phyloP scores from a whole-genome alignment of 1,140 invertebrate species.

The Bombus impatiens region DNA sequence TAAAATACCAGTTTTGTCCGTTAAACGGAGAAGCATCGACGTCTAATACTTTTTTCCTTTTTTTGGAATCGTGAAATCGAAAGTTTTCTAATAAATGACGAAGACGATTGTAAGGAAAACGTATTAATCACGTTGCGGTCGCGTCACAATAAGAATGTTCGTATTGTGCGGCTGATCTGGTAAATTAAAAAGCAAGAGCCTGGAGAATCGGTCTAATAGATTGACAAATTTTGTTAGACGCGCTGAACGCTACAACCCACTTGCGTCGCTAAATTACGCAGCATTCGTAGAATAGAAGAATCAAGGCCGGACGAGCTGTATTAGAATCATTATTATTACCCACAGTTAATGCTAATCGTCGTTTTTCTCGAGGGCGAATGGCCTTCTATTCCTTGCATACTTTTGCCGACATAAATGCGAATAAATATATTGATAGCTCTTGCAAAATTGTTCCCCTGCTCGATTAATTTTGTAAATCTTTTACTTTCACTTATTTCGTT shows the following conservation, averaged over 20 bases:
- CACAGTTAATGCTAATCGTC: constrained; percentile 56
- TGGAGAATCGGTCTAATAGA: constrained; percentile 9
- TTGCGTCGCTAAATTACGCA: constrained; percentile 68
- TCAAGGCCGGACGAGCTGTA: constrained; percentile 75
- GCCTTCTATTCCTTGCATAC: constrained; percentile 7
- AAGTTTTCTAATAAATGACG: not conserved
- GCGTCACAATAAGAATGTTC: constrained; percentile 9
- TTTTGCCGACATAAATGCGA: not conserved
- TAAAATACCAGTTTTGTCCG: not conserved
- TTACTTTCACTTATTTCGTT: not conserved
- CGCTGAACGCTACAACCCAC: constrained; percentile 64
- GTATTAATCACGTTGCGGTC: constrained; percentile 2
- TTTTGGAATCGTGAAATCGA: too few relatives aligned
- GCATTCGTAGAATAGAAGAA: constrained; percentile 67
- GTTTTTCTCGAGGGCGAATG: constrained; percentile 55
- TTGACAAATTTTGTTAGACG: constrained; percentile 63
- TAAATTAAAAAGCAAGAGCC: constrained; percentile 15
- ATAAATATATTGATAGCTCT: not conserved
- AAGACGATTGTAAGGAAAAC: not conserved
- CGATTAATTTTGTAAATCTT: not conserved
- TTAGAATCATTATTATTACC: constrained; percentile 73
- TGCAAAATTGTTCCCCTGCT: not conserved
- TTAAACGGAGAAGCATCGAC: not conserved
- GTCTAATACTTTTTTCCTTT: too few relatives aligned
- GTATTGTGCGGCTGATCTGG: not conserved